These are phyloP conservation scores for Bambusicola thoracicus DNA, from an alignment of 2,113 vertebrate genomes.

Conservation along the genomic window DNA sequence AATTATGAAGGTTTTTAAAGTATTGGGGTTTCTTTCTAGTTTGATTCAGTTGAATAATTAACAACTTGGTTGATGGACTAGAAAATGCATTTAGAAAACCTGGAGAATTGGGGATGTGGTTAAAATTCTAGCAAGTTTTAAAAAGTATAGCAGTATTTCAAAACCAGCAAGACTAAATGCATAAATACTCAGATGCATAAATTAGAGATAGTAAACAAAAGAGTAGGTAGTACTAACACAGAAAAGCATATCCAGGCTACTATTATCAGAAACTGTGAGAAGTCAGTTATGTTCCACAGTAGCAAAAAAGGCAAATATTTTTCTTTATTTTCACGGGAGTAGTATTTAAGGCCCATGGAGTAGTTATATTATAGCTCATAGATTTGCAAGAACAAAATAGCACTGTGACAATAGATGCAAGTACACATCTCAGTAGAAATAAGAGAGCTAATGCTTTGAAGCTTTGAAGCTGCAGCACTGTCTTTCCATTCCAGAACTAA, in stretches of 20 bases:
- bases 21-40: not conserved
- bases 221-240: not conserved
- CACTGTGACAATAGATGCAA: not conserved
- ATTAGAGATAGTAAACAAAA: not conserved
- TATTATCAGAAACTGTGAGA: not conserved
- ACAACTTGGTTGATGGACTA: not conserved
- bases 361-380: not conserved
- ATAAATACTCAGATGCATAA: not conserved
- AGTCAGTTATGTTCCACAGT: not conserved
- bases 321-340: not conserved
- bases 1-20: not conserved
- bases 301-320: not conserved
- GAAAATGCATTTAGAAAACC: not conserved
- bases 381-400: not conserved
- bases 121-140: not conserved
- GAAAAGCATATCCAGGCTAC: not conserved
- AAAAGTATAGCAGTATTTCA: not conserved
- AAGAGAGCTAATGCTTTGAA: no score
- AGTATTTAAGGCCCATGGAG: not conserved
- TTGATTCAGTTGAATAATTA: not conserved
- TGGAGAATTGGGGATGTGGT: not conserved
- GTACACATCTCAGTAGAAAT: not conserved
- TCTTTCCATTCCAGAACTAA: not conserved
- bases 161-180: not conserved
- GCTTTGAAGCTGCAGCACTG: not conserved